Base-by-base conservation (phyloP, 2,888 invertebrate genomes). In the Nomada hirtipes region DNA sequence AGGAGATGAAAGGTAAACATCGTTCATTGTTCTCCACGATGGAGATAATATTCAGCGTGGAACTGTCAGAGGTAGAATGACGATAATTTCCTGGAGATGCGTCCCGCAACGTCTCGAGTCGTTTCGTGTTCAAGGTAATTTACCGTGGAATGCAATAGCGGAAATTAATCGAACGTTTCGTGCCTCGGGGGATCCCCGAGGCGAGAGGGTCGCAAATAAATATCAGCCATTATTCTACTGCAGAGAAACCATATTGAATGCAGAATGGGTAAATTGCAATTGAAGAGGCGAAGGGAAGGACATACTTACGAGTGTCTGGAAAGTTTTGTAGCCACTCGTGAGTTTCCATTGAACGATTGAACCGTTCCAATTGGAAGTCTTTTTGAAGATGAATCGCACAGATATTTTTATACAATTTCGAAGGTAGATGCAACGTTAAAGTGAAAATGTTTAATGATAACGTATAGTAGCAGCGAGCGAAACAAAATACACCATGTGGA, bases 301-400 rank as follows among this genome's bases (percentile, higher is more conserved):
- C 76, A 70, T 77, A 82, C 76, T 86, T 86, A 73, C 72, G 76
- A 79, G 70, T 57, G 70, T 67, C 69, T 68, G 65, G 77, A 77
- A 86, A 86, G 76, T 86, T 86, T 36, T 52, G 47, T 47, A 77
- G 55, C 67, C 77, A 68, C 67, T 84, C 74, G 70, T 64, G 60
- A 83, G 73, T 61, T 71, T 44, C 50, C 11, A 57, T 55, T 57
- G 68, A 72, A 53, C 73, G 26, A 26, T 26, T 26, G 26, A 26
- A 26, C 26, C 26, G 69, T 72, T 78, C 73, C 84, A 64, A 78
- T 85, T 36, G 55, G 26, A 18, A 77, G 77, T 70, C 83, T 86
- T 80, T 65, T 13, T 65, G 72, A 72, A 72, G 60, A 64, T 65
- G 75, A 61, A 53, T 23, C 36, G 7, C 9, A 7, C 7, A n/a